Evolutionary conservation across 1,140 invertebrate species (phyloP).

Genomic region (Zelostemma sp.): DNA sequence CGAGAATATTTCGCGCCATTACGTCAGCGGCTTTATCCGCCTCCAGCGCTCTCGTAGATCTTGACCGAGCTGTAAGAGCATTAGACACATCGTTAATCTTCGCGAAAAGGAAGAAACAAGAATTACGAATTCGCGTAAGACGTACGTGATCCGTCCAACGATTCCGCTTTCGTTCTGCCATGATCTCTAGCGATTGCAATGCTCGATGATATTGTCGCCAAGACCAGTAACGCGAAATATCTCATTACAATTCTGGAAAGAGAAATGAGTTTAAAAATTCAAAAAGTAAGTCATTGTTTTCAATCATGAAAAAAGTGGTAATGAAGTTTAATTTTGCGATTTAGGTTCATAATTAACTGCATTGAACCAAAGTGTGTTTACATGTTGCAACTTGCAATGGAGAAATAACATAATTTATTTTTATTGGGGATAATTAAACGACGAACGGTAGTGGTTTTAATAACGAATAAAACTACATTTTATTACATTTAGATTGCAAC

Average conservation of each 20-base stretch:
- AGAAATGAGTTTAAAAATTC: constrained; percentile 1
- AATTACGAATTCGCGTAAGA: not conserved
- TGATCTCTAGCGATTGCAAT: constrained; percentile 49
- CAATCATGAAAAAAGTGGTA: too few relatives aligned
- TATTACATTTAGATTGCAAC: too few relatives aligned
- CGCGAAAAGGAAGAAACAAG: constrained; percentile 1
- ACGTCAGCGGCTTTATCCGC: constrained; percentile 70
- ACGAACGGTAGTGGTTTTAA: too few relatives aligned
- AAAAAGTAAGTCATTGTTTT: too few relatives aligned
- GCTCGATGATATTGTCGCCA: constrained; percentile 51
- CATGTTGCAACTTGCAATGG: too few relatives aligned
- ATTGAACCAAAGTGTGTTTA: too few relatives aligned
- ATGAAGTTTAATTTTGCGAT: too few relatives aligned
- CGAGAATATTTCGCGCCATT: constrained; percentile 79
- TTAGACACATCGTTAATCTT: constrained; percentile 5
- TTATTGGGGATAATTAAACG: too few relatives aligned
- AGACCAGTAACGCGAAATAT: constrained; percentile 49
- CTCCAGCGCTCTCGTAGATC: constrained; percentile 49
- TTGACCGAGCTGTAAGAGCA: constrained; percentile 47
- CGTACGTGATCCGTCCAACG: not conserved
- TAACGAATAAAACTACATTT: too few relatives aligned
- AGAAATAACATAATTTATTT: too few relatives aligned
- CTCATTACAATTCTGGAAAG: constrained; percentile 54
- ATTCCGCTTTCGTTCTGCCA: constrained; percentile 39
- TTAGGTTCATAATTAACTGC: too few relatives aligned